Evolutionary conservation across 2,888 invertebrate species (phyloP), one percentile per base, ranked within the genome.

Genomic region (Coleophora deauratella): DNA sequence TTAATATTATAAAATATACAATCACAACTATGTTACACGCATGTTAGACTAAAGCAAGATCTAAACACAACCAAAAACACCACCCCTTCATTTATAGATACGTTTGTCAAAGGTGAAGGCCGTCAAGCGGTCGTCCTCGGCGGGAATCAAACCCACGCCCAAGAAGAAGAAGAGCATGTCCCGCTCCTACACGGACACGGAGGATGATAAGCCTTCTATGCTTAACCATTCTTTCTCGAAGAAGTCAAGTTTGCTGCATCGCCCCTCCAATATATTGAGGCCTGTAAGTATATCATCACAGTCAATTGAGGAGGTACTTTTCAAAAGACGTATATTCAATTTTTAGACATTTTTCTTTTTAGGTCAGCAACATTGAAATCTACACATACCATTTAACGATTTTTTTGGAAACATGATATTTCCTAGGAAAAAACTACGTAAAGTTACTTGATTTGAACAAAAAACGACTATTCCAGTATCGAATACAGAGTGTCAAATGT

Each of bases 221-320:
- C 70, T 89, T 62, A 87, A 88, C 53, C 85, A 84, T 47, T 86
- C 86, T 7, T 87, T 86, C 73, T 77, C 80, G 43, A 87, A 86
- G 72, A 80, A 85, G 51, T 84, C 87, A 42, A 87, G 85, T 43
- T 55, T 93, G 54, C 76, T 93, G 52, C 89, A 92, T 56, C 87
- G 92, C 49, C 92, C 93, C 0, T 87, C 91, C 9, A 89, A 89
- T 57, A 88, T 91, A 42, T 74, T 89, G 53, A 86, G 89, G 78
- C 91, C 92, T 54, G 93, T 93, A 74, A 91, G 91, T 89, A 6
- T 4, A 41, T 44, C n/a, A 21, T n/a, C n/a, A 15, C 37, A n/a
- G n/a, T n/a, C 40, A 39, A 9, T 36, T 11, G 7, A 31, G 6
- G 9, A 33, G 9, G 27, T 36, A n/a, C 31, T 1, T 4, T 21